Evolutionary conservation across 2,113 vertebrate species (phyloP).

Genomic region (Morone saxatilis): DNA sequence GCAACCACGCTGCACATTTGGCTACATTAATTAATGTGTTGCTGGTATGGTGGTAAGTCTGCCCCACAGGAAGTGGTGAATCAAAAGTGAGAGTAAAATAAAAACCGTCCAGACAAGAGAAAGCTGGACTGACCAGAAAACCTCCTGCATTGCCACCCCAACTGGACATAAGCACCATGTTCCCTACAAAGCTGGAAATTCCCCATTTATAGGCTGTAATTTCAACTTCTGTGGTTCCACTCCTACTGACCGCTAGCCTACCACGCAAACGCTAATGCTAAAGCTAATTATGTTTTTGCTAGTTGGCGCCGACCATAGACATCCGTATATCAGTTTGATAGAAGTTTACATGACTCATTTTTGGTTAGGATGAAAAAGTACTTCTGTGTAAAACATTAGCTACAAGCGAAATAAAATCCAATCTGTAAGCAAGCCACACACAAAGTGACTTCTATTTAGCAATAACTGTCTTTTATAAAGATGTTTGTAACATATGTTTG

Average conservation of each 20-base stretch:
- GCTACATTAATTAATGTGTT: background rate
- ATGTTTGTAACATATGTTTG: too few species aligned
- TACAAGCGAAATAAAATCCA: too few species aligned
- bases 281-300: background rate
- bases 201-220: slow-evolving; percentile 35
- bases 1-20: background rate
- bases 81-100: background rate
- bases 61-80: slow-evolving; percentile 19
- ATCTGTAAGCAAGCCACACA: too few species aligned
- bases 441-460: too few species aligned
- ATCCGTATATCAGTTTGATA: too few species aligned
- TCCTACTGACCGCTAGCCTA: slow-evolving; percentile 5
- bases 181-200: slow-evolving; percentile 37
- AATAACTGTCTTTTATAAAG: too few species aligned
- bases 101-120: background rate
- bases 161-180: slow-evolving; percentile 8
- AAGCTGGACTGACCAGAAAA: background rate
- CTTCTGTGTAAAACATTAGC: too few species aligned
- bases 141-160: background rate
- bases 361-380: too few species aligned
- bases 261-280: background rate
- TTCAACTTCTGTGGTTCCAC: slow-evolving; percentile 12
- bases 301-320: too few species aligned
- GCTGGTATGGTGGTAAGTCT: slow-evolving; percentile 12
- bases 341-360: too few species aligned